phyloP scores from a whole-genome alignment of 2,797 vertebrate species.

The Rhinophrynus dorsalis region DNA sequence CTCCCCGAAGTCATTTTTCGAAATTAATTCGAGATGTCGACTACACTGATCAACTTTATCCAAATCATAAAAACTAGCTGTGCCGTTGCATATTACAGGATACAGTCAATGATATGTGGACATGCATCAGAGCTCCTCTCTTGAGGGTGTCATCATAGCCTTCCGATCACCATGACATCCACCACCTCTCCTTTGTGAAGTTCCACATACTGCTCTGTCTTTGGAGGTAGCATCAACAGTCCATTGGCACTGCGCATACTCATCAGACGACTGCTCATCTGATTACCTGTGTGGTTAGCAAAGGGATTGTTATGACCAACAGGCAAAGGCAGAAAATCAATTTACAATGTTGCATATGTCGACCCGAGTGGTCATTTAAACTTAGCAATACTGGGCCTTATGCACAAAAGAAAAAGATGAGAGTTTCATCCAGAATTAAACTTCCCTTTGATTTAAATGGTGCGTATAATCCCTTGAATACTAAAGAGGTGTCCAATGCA shows the following conservation, averaged over 20 bases:
- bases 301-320: slow-evolving; percentile 36
- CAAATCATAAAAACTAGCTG: slow-evolving; percentile 99
- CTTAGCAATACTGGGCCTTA: no score
- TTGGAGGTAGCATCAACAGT: slow-evolving; percentile 97
- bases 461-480: no score
- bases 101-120: slow-evolving; percentile 98
- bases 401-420: no score
- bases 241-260: slow-evolving; percentile 98
- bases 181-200: slow-evolving; percentile 98
- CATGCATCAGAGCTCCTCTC: slow-evolving; percentile 94
- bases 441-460: no score
- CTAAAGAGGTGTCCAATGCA: no score
- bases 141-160: slow-evolving; percentile 88
- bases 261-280: slow-evolving; percentile 97
- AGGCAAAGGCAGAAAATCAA: no score
- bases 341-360: no score
- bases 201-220: slow-evolving; percentile 98
- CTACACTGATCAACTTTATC: slow-evolving; percentile 97
- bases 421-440: no score
- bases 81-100: slow-evolving; percentile 99
- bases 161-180: slow-evolving; percentile 98
- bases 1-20: slow-evolving; percentile 89
- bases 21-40: slow-evolving; percentile 97
- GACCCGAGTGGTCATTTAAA: no score
- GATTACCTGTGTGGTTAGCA: slow-evolving; percentile 87